A percentile compares a stretch with the other conserved stretches of the same genome.
phyloP scores from a whole-genome alignment of 2,113 vertebrate genomes.

The Seriola aureovittata region DNA sequence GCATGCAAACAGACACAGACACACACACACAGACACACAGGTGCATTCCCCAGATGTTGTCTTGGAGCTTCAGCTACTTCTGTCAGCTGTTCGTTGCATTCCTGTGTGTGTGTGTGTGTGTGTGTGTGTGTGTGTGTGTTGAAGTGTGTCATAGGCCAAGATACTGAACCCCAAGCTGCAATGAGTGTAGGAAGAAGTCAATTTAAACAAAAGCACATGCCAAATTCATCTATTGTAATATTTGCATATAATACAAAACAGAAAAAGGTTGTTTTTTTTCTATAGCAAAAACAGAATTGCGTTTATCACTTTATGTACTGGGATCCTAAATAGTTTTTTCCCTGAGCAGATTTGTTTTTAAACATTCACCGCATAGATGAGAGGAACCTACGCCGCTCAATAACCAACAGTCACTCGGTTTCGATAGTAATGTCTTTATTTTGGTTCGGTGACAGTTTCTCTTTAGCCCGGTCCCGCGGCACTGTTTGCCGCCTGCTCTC shows the following conservation, averaged over 20 bases:
- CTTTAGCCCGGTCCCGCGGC: neutral
- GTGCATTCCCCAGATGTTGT: slow-evolving; percentile 70
- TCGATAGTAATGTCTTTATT: neutral
- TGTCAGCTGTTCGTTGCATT: slow-evolving; percentile 76
- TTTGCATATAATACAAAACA: neutral
- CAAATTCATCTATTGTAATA: neutral
- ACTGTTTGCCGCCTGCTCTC: slow-evolving; percentile 5
- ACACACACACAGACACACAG: slow-evolving; percentile 17
- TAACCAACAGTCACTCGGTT: neutral
- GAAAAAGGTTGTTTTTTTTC: neutral
- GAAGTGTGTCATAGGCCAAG: neutral
- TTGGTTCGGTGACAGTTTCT: neutral
- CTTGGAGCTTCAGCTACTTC: slow-evolving; percentile 55
- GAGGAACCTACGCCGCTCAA: neutral
- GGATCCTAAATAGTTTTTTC: neutral
- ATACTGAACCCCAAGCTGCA: neutral
- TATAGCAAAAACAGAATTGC: neutral
- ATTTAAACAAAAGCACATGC: neutral
- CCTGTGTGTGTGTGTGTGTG: slow-evolving; percentile 31
- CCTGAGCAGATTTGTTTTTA: neutral
- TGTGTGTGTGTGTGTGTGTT: slow-evolving; percentile 16
- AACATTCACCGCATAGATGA: neutral
- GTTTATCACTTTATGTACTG: neutral
- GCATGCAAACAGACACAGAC: neutral
- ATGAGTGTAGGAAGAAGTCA: neutral